phyloP scores from a whole-genome alignment of 2,888 invertebrate species.

The Lacanobia wlatinum region DNA sequence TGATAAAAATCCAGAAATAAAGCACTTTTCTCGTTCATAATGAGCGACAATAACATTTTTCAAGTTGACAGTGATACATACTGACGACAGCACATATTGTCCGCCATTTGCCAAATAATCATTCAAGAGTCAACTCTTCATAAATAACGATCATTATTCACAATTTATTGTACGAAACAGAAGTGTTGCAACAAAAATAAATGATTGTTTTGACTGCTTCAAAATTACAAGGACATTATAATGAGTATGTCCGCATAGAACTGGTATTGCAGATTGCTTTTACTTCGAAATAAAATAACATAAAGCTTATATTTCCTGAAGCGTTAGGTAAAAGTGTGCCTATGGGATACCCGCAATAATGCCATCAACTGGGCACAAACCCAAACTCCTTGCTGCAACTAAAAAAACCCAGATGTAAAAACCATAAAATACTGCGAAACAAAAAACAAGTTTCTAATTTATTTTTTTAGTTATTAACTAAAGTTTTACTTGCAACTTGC shows the following conservation, averaged over 20 bases:
- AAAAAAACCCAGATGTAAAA: too few relatives aligned
- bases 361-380: too few relatives aligned
- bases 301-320: too few relatives aligned
- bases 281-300: too few relatives aligned
- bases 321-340: too few relatives aligned
- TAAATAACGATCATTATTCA: constrained; percentile 52
- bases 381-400: too few relatives aligned
- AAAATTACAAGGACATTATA: constrained; percentile 7
- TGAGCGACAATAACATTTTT: constrained; percentile 37
- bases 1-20: constrained; percentile 45
- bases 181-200: constrained; percentile 34
- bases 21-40: constrained; percentile 34
- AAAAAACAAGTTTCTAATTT: too few relatives aligned
- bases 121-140: constrained; percentile 46
- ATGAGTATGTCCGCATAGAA: neutral
- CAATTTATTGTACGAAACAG: constrained; percentile 37
- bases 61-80: constrained; percentile 45
- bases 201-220: constrained; percentile 17
- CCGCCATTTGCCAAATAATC: constrained; percentile 60
- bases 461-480: too few relatives aligned
- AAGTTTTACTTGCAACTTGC: too few relatives aligned
- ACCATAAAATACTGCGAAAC: too few relatives aligned
- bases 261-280: neutral
- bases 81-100: constrained; percentile 32
- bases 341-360: too few relatives aligned